A percentile compares a stretch with the other conserved stretches of the same genome.
Conservation (phyloP, 92 coral and sea anemone species). For the Epizoanthus fatuus region DNA sequence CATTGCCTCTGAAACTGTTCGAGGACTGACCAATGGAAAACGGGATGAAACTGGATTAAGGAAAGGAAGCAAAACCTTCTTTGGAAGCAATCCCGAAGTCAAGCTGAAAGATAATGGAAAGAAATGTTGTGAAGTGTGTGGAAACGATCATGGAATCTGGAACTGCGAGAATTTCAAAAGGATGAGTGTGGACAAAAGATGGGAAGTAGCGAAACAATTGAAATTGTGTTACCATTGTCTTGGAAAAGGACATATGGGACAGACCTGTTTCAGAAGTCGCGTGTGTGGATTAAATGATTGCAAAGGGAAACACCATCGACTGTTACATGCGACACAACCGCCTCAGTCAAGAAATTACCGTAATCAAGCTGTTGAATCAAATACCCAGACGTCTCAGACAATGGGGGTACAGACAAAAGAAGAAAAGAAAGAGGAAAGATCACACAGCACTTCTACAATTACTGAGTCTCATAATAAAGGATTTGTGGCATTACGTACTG, state of each 20-base stretch:
- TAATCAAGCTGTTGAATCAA: slow-evolving; percentile 5
- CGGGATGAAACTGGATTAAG: neutral
- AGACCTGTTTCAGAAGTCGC: slow-evolving; percentile 51
- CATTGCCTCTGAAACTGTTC: slow-evolving; percentile 65
- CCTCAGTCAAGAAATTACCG: neutral
- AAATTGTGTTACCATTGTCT: slow-evolving; percentile 67
- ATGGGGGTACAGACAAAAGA: neutral
- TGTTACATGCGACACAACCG: slow-evolving; percentile 54
- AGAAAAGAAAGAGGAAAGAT: slow-evolving; percentile 46
- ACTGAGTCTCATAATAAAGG: slow-evolving; percentile 28
- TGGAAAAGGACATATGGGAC: slow-evolving; percentile 57
- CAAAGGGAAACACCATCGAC: slow-evolving; percentile 47
- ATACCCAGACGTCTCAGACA: slow-evolving; percentile 17
- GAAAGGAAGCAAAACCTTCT: slow-evolving; percentile 8
- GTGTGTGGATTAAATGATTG: slow-evolving; percentile 70
- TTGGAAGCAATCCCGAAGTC: slow-evolving; percentile 30
- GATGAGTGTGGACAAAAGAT: slow-evolving; percentile 44
- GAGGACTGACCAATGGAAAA: slow-evolving; percentile 17
- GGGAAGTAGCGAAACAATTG: slow-evolving; percentile 55
- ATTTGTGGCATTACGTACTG: slow-evolving; percentile 60
- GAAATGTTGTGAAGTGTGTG: slow-evolving; percentile 52
- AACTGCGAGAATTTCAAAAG: slow-evolving; percentile 52
- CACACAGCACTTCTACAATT: slow-evolving; percentile 43
- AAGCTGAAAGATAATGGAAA: slow-evolving; percentile 12
- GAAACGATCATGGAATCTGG: slow-evolving; percentile 51